Evolutionary conservation across 2,797 vertebrate species (phyloP).

Genomic region (Lithobates sylvaticus): DNA sequence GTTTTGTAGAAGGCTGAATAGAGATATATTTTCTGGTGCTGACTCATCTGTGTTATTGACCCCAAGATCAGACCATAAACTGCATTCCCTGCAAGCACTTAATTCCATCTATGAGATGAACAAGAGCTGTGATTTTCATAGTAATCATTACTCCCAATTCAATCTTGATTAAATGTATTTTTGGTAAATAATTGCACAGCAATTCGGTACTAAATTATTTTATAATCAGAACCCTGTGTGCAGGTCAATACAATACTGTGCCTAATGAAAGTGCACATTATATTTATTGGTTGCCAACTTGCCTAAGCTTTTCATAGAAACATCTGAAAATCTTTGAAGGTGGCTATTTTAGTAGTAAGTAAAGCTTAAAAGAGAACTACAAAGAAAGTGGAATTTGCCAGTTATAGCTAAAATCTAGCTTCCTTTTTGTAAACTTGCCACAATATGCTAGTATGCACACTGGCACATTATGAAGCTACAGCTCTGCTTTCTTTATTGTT

Average conservation of each 20-base stretch:
- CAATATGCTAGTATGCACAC: too few relatives aligned
- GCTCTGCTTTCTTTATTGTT: too few relatives aligned
- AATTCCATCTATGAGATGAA: neutral
- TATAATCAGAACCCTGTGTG: neutral
- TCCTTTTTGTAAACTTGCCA: too few relatives aligned
- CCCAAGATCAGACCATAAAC: neutral
- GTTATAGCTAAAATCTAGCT: too few relatives aligned
- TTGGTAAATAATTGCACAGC: constrained; percentile 10
- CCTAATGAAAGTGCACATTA: neutral
- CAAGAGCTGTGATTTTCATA: constrained; percentile 5
- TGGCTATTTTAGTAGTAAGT: neutral
- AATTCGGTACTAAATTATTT: constrained; percentile 19
- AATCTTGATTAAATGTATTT: constrained; percentile 6
- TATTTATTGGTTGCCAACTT: constrained; percentile 10
- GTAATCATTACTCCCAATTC: constrained; percentile 4
- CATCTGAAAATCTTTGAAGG: neutral
- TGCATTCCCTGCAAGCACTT: neutral
- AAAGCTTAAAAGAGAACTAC: neutral
- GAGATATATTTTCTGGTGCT: too few relatives aligned
- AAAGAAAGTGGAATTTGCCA: too few relatives aligned
- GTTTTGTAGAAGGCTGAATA: too few relatives aligned
- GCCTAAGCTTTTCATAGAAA: neutral
- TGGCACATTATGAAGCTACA: too few relatives aligned
- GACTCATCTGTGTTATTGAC: neutral
- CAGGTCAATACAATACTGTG: constrained; percentile 6